Percentiles rank a stretch among this genome's conserved stretches.
phyloP scores from a whole-genome alignment of 2,888 invertebrate species.

The Glaucopsyche alexis region DNA sequence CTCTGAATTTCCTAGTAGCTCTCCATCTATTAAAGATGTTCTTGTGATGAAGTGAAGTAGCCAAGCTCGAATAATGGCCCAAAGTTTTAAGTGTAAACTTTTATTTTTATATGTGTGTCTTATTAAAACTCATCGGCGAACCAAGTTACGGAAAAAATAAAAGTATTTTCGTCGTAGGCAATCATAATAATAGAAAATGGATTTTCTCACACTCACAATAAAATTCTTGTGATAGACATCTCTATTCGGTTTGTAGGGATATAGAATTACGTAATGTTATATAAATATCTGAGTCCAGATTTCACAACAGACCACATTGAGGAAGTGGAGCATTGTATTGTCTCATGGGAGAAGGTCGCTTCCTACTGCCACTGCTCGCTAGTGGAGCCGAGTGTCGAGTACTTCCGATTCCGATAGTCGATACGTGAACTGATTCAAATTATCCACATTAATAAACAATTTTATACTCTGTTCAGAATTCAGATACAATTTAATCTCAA shows the following conservation, averaged over 20 bases:
- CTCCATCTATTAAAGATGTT: no score
- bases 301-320: not conserved
- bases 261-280: not conserved
- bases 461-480: no score
- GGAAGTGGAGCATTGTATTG: not conserved
- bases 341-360: slow-evolving; percentile 22
- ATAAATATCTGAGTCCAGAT: not conserved
- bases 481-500: no score
- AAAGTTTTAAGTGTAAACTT: no score
- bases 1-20: no score
- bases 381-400: not conserved
- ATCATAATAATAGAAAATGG: not conserved
- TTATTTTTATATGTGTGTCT: no score
- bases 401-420: not conserved
- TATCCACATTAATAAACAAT: not conserved
- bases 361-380: not conserved
- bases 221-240: not conserved
- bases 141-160: no score
- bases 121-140: no score
- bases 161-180: no score
- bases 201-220: not conserved
- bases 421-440: not conserved
- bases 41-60: no score
- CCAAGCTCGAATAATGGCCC: no score
- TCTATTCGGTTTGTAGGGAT: not conserved